Evolutionary conservation across 2,797 vertebrate species (phyloP), one percentile per base, ranked within the genome.

Genomic region (Gymnopithys bicolor): DNA sequence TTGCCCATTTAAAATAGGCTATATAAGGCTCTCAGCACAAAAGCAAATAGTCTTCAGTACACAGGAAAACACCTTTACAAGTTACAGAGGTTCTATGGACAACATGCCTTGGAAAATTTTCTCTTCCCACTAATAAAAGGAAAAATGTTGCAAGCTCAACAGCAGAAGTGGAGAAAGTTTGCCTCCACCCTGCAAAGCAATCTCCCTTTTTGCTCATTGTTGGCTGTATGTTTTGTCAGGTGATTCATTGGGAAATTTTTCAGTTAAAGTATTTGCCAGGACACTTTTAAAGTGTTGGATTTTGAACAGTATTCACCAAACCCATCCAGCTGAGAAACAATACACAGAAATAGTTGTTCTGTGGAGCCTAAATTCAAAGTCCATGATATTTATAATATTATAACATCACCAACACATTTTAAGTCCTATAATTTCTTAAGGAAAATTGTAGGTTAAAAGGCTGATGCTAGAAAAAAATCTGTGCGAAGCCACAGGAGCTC

Each of bases 221-320:
- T 88, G 79, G 67, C 58, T 62, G 2, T 13, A 25, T 80, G 64
- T 85, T 87, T 74, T 92, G 59, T 68, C 63, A 78, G 45, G 85
- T 53, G 68, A 95, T 74, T 90, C 75, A 53, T 0, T 76, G 83
- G 78, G 48, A 95, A 90, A 45, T n/a, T 51, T 90, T 89, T 78
- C 3, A 0, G 51, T 48, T 51, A 30, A 67, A 82, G 24, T 28
- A 46, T 89, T 89, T 90, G 52, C 86, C 77, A 95, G 35, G 68
- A 94, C 49, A 55, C 49, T 93, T 96, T 71, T 90, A 79, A 94
- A 83, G 85, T 48, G 66, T 53, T 62, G 10, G 60, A 52, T 94
- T 96, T 96, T 92, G 83, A 97, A 86, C 49, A 48, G 41, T 4
- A 64, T 49, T 88, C 90, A 73, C 77, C 93, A 84, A 91, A 78